Percentiles rank a stretch among this genome's conserved stretches.
phyloP scores from a whole-genome alignment of 2,113 vertebrate genomes.

The Pantherophis guttatus region DNA sequence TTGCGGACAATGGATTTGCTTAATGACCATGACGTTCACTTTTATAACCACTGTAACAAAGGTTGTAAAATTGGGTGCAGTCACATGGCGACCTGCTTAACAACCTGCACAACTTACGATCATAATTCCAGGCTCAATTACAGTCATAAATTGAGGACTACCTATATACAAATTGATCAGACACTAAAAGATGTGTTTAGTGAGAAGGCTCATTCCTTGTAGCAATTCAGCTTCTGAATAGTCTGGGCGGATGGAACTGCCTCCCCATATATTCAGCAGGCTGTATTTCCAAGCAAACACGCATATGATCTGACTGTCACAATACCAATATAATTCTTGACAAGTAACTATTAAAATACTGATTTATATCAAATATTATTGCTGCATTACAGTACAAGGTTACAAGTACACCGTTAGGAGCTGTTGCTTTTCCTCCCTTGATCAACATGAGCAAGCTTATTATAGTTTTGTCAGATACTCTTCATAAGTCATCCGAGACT shows the following conservation, averaged over 20 bases:
- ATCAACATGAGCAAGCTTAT: neutral
- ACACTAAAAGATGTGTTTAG: neutral
- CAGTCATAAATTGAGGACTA: neutral
- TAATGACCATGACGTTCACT: neutral
- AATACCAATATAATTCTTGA: neutral
- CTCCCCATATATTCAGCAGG: neutral
- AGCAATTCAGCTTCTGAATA: neutral
- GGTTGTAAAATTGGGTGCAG: neutral
- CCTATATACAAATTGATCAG: neutral
- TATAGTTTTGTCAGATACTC: neutral
- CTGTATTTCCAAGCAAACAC: neutral
- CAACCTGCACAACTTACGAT: neutral
- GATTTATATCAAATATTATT: neutral
- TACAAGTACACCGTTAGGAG: neutral
- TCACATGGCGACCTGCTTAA: neutral
- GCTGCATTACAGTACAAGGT: neutral
- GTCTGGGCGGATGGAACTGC: neutral
- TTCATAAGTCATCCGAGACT: neutral
- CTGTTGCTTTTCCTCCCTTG: neutral
- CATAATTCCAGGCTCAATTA: neutral
- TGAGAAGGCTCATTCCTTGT: neutral
- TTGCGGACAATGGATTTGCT: neutral
- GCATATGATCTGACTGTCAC: neutral
- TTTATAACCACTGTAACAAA: neutral
- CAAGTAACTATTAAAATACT: neutral